Evolutionary conservation across 2,888 invertebrate genomes (phyloP), one percentile per base, ranked within the genome.

Genomic region (Amblyjoppa proteus): DNA sequence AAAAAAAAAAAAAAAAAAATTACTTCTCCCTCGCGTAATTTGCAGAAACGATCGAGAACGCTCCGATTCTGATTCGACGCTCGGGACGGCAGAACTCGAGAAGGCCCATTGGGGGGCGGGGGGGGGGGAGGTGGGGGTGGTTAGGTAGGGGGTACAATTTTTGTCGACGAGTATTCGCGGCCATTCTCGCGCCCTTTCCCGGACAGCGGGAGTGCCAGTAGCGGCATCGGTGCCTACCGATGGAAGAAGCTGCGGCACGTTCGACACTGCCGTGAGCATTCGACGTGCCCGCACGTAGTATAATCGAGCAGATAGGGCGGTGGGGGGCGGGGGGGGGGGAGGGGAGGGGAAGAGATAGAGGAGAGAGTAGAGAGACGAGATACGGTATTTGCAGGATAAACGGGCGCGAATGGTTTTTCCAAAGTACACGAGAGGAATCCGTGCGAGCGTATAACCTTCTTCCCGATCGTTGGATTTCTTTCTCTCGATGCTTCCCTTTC

Each of bases 231-330:
- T 61, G n/a, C 28, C 28, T 34, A 66, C 78, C 34, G 25, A 34
- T 51, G 66, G 56, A 61, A 82, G 56, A 58, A 28, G 71, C 75
- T 80, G 58, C 80, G 56, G 85, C 85, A 85, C 85, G 85, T 85
- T 85, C 83, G 73, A 76, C 56, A 82, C 85, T 80, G 68, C 80
- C 79, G 68, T 76, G 71, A 41, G 45, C 69, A 61, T 68, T 83
- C 82, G 85, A 85, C 85, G 85, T 85, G 79, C 85, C 79, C 83
- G 82, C 85, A 85, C 85, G 85, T 83, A 85, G 82, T 76, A 82
- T 80, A 85, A 85, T 83, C 85, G 83, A 73, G 80, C 25, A 45
- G 74, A 70, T 25, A 53, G 73, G 11, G 13, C 53, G 34, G 53
- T 20, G 66, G 20, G 20, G 20, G 20, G 20, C 20, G 20, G 20